Base-by-base conservation (phyloP, 1,140 invertebrate genomes). In the Cyclina sinensis region DNA sequence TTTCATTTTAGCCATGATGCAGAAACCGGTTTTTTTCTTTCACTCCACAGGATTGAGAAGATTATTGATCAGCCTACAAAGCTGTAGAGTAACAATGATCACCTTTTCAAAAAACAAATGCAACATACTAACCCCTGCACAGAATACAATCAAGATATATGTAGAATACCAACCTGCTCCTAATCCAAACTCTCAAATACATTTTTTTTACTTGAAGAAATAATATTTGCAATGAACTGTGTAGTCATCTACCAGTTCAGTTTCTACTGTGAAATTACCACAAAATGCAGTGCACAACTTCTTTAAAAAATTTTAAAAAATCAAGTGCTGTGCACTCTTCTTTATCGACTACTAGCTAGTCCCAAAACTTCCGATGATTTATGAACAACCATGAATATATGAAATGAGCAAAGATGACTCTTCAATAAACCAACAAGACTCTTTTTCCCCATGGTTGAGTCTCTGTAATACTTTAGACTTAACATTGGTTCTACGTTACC, bases 371-470 rank as follows among this genome's bases (percentile, higher is more conserved):
- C 65, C 18, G 3, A 70, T 37, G 32, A 70, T 5, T n/a, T 5
- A 70, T 70, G 65, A 70, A n/a, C 32, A 16, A 37, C 21, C 21
- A 27, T 70, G 65, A 70, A 37, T 2, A 27, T 27, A 62, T 70
- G 65, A 37, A 39, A 70, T 70, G 65, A 70, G 32, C 32, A 70
- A 70, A 18, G 4, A 70, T 70, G 65, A 70, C 32, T 62, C 18
- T n/a, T 62, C 57, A 62, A 62, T 9, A 18, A 27, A 62, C 57
- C 57, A 4, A 1, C 51, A 11, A 14, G 51, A 54, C 51, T 54
- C 51, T n/a, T 54, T n/a, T 1, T 7, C 57, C 18, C 21, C 18
- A 24, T 62, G n/a, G 4, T 62, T 7, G 57, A 62, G 57, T 27
- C 32, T 70, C 65, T 11, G 35, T 16, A 35, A 4, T 37, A n/a